A percentile compares a stretch with the other conserved stretches of the same genome.
Conservation (phyloP, 2,888 invertebrate genomes). For the Drosophila buzzatii region DNA sequence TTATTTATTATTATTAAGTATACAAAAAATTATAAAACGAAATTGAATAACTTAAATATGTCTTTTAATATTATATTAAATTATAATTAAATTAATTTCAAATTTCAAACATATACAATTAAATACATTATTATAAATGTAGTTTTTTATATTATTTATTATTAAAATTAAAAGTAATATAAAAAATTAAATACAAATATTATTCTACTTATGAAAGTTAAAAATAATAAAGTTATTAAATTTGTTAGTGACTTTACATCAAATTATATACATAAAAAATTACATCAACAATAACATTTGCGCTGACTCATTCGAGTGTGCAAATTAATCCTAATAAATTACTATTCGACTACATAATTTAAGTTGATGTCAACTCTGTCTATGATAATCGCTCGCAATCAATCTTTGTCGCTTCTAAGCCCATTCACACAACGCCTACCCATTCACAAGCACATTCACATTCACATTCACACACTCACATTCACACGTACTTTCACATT, state of each 20-base stretch:
- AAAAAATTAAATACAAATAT: too few relatives aligned
- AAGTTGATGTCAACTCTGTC: constrained; percentile 2
- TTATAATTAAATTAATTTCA: too few relatives aligned
- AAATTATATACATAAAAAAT: background rate
- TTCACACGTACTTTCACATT: background rate
- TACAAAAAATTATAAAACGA: too few relatives aligned
- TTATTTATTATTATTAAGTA: too few relatives aligned
- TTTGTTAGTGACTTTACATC: too few relatives aligned
- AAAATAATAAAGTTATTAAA: too few relatives aligned
- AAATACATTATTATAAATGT: too few relatives aligned
- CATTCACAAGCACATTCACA: background rate
- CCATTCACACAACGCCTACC: constrained; percentile 13
- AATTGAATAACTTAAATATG: too few relatives aligned
- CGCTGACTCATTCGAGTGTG: background rate
- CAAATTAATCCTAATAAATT: constrained; percentile 14
- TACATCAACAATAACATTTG: background rate
- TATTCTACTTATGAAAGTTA: background rate
- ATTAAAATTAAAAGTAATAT: too few relatives aligned
- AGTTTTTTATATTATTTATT: too few relatives aligned
- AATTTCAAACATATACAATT: too few relatives aligned
- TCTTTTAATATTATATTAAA: too few relatives aligned
- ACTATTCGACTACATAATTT: constrained; percentile 3
- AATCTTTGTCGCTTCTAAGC: constrained; percentile 23
- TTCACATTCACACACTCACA: background rate
- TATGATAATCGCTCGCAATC: constrained; percentile 23